Evolutionary conservation across 2,113 vertebrate genomes (phyloP), one percentile per base, ranked within the genome.

Genomic region (Macroglossus sobrinus): DNA sequence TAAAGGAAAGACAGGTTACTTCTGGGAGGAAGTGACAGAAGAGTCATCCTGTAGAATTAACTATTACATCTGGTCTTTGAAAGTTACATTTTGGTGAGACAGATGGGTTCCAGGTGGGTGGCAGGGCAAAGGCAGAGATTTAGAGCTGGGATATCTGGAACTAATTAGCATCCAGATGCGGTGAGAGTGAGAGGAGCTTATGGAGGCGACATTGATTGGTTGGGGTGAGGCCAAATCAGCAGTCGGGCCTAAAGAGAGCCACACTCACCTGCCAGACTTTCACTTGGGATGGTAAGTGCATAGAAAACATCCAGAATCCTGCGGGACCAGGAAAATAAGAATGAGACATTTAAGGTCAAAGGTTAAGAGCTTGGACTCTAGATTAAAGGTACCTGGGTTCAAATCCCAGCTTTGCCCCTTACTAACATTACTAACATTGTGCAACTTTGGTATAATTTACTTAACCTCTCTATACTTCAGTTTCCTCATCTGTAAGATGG

Each of bases 281-380:
- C 95, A 98, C 10, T 94, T 87, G 96, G 5, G 97, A 94, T 9
- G 97, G 97, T 33, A 97, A 57, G 5, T 96, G 95, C 14, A 98
- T 80, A 69, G 93, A 96, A 61, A 96, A 50, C 7, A 97, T 4
- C 97, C 97, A 98, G 91, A 98, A 98, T 59, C 94, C 97, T 98
- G 94, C 57, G 40, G 55, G 50, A 28, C 4, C 87, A 21, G 1
- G 19, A 68, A 22, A 90, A 66, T 21, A 69, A 94, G 61, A 84
- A 47, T 14, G 43, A 95, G 35, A 26, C 4, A 10, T 78, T 78
- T 88, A 69, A 40, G 19, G 53, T 24, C 45, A n/a, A 80, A 63
- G 8, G 33, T 22, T 64, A 64, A 71, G 74, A 82, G 38, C 28
- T 35, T 63, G 47, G 33, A 45, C 14, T 21, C 71, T 91, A 75